Percentiles rank a stretch among this genome's conserved stretches.
Conservation (phyloP, 2,888 invertebrate species). For the Dolomedes plantarius region DNA sequence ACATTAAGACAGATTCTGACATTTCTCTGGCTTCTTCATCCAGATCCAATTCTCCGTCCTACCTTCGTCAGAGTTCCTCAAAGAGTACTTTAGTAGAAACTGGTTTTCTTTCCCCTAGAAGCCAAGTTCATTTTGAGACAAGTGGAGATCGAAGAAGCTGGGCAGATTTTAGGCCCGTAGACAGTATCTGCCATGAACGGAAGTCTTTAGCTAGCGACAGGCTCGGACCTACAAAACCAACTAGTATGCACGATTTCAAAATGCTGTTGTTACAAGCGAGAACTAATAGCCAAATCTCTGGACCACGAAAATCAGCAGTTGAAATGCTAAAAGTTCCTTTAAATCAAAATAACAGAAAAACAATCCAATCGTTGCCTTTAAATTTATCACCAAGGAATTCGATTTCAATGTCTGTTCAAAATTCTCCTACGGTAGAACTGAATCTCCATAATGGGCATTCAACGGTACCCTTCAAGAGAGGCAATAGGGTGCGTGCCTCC, state of each 20-base stretch:
- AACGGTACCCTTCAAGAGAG: slow-evolving; percentile 66
- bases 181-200: slow-evolving; percentile 51
- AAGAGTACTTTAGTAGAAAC: slow-evolving; percentile 62
- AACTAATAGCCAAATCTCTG: slow-evolving; percentile 64
- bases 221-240: slow-evolving; percentile 80
- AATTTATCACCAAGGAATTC: slow-evolving; percentile 25
- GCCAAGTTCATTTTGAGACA: slow-evolving; percentile 14
- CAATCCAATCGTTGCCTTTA: slow-evolving; percentile 11
- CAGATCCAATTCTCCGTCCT: slow-evolving; percentile 67
- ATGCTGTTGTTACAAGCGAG: slow-evolving; percentile 79
- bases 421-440: slow-evolving; percentile 36
- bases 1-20: slow-evolving; percentile 73
- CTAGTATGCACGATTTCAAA: slow-evolving; percentile 90
- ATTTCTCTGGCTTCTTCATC: slow-evolving; percentile 71
- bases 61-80: slow-evolving; percentile 19
- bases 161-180: slow-evolving; percentile 55
- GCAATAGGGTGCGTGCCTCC: slow-evolving; percentile 79
- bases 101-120: slow-evolving; percentile 62
- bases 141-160: slow-evolving; percentile 68
- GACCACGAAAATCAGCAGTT: slow-evolving; percentile 74
- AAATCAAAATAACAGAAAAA: slow-evolving; percentile 22
- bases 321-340: slow-evolving; percentile 73
- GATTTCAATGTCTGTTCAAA: slow-evolving; percentile 36
- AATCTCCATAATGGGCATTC: slow-evolving; percentile 49
- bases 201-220: slow-evolving; percentile 74